Evolutionary conservation across 2,113 vertebrate genomes (phyloP).

Genomic region (Larimichthys polyactis): DNA sequence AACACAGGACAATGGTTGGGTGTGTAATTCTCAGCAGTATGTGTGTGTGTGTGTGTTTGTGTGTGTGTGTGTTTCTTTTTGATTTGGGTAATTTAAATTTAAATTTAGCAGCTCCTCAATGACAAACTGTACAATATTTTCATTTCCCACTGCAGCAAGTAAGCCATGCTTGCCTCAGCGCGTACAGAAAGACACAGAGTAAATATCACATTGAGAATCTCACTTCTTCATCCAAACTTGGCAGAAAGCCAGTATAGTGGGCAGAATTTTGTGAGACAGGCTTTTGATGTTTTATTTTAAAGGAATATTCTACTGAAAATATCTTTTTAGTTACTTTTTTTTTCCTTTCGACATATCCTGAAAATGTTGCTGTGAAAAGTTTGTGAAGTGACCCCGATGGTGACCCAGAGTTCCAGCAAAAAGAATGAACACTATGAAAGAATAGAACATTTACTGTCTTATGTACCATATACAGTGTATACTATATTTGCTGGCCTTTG

Average conservation of each 20-base stretch:
- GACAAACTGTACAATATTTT: not conserved
- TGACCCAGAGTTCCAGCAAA: not conserved
- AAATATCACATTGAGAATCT: not conserved
- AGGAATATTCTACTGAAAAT: not conserved
- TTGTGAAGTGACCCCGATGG: not conserved
- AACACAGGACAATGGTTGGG: not conserved
- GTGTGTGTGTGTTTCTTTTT: not conserved
- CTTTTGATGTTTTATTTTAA: not conserved
- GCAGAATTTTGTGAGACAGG: not conserved
- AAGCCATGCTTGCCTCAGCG: slow-evolving; percentile 6
- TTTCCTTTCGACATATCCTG: no score
- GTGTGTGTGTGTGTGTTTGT: slow-evolving; percentile 4
- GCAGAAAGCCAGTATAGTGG: not conserved
- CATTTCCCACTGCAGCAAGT: not conserved
- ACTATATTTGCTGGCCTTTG: not conserved
- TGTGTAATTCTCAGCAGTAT: not conserved
- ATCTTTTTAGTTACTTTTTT: not conserved
- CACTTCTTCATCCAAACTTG: not conserved
- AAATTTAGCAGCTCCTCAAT: not conserved
- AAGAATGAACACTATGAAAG: not conserved
- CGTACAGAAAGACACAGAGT: slow-evolving; percentile 4
- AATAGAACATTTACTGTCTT: not conserved
- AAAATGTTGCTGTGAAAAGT: not conserved
- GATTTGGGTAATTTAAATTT: not conserved
- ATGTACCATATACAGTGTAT: not conserved